Evolutionary conservation across 1,140 invertebrate species (phyloP), one percentile per base, ranked within the genome.

Genomic region (Eupristina koningsbergeri): DNA sequence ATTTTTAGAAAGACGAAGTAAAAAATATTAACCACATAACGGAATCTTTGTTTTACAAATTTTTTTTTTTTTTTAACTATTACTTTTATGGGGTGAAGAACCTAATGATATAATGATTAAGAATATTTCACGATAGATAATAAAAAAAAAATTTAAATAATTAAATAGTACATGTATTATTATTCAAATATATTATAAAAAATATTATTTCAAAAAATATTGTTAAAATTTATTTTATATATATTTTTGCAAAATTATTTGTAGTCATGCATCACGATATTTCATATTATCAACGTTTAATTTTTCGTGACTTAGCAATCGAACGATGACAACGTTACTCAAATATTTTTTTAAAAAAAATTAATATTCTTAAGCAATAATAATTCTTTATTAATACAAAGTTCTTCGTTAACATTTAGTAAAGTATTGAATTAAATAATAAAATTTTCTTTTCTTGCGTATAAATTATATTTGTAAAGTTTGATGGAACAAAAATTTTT

Each of bases 211-310:
- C 7, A n/a, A 13, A 22, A n/a, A 7, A 41, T 41, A n/a, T 41
- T 41, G 3, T 41, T 71, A 9, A 71, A 41, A 26, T 67, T 36
- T 17, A 6, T 67, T 36, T 41, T 41, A 71, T 71, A 8, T 41
- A 71, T 71, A 71, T 71, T 71, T 71, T 39, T 6, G 36, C 29
- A 71, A 71, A 71, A 71, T 69, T 69, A 69, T 71, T 71, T 71
- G 19, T 41, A 71, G 22, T 41, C 36, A n/a, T 19, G 39, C 39
- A n/a, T 71, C 67, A 69, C 67, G 67, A 71, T 71, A 71, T 39
- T 71, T 17, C 39, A 41, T 36, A 71, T 41, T 71, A 71, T 71
- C 36, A 71, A 11, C 41, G 39, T 71, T 71, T 26, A 9, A 67
- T 26, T 71, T 39, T 71, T 71, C 67, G 67, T 71, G 67, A 71